These are phyloP conservation scores for Rhagologus leucostigma DNA, from an alignment of 2,113 vertebrate genomes.

Conservation along the genomic window DNA sequence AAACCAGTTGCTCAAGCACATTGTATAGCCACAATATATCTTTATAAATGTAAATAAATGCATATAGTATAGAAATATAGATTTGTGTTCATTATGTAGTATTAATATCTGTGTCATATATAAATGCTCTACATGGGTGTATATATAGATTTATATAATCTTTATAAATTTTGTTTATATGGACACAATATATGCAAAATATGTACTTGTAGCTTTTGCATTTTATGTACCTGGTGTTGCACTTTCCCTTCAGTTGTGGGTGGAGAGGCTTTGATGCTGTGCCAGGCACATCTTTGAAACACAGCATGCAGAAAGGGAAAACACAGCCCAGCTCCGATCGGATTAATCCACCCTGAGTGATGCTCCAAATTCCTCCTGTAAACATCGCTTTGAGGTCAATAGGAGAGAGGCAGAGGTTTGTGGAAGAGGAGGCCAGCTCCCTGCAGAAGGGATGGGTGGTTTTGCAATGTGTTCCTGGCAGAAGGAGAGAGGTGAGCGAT, in stretches of 20 bases:
- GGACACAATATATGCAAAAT: neutral
- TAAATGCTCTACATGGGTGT: neutral
- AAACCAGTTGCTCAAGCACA: neutral
- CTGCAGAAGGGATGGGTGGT: neutral
- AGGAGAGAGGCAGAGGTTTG: neutral
- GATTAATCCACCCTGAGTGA: neutral
- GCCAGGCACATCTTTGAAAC: neutral
- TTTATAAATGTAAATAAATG: neutral
- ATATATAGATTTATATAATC: neutral
- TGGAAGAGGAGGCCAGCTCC: neutral
- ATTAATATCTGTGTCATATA: neutral
- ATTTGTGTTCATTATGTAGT: neutral
- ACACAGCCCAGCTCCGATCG: neutral
- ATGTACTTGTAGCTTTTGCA: neutral
- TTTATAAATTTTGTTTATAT: neutral
- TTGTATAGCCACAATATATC: neutral
- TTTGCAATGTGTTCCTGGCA: neutral
- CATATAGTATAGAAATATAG: neutral
- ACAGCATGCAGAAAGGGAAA: neutral
- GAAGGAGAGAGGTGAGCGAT: neutral
- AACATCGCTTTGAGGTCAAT: fast-evolving
- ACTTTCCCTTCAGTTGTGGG: neutral
- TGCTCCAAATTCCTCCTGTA: neutral
- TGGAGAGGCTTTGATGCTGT: neutral
- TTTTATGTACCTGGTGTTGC: neutral